A percentile compares a stretch with the other conserved stretches of the same genome.
Conservation (phyloP, 2,113 vertebrate species). For the Pterocles burchelli region DNA sequence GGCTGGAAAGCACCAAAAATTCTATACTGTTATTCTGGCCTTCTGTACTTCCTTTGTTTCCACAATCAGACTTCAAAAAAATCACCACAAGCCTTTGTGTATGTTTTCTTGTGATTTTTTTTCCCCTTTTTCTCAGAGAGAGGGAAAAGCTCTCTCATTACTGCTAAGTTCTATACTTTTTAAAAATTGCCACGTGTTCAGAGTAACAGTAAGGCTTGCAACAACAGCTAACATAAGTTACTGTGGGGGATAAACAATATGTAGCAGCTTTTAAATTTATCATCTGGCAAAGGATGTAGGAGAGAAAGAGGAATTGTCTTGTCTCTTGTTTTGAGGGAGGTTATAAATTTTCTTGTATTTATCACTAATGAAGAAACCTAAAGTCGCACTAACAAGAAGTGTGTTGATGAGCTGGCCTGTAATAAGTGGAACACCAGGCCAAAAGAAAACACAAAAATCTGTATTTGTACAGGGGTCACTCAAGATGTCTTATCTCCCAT, state of each 20-base stretch:
- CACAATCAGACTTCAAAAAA: not conserved
- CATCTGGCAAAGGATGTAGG: not conserved
- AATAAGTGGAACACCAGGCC: not conserved
- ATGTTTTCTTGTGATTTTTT: not conserved
- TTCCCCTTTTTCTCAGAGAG: not conserved
- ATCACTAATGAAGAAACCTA: not conserved
- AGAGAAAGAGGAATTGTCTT: not conserved
- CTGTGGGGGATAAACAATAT: not conserved
- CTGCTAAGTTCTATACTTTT: not conserved
- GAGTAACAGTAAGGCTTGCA: not conserved
- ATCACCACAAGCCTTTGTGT: not conserved
- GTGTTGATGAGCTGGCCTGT: not conserved
- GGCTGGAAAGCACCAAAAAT: not conserved
- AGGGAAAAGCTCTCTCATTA: not conserved
- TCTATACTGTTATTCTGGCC: not conserved
- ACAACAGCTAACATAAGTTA: not conserved
- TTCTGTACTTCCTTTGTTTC: not conserved
- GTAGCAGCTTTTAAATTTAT: not conserved
- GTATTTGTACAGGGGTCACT: not conserved
- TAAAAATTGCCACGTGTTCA: not conserved
- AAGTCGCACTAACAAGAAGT: not conserved
- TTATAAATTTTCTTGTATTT: not conserved
- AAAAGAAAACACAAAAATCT: not conserved
- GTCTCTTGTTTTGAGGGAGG: not conserved
- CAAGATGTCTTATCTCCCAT: not conserved